These are phyloP conservation scores for Bubo bubo DNA, from an alignment of 2,113 vertebrate genomes.

Conservation along the genomic window DNA sequence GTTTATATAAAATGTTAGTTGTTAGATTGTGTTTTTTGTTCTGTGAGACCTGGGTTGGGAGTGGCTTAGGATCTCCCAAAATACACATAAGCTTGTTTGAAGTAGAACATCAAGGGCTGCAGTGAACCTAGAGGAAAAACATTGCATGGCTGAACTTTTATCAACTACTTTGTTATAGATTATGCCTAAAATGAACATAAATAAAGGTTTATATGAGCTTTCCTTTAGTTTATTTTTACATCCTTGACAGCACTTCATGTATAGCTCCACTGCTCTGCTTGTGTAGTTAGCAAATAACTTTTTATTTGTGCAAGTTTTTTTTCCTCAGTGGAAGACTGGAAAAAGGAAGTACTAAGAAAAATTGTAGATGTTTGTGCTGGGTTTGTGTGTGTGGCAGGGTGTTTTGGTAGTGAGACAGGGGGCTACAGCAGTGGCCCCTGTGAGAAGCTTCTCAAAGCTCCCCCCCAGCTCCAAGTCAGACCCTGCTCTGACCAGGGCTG, in stretches of 20 bases:
- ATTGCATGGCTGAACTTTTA: background rate
- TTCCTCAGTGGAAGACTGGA: background rate
- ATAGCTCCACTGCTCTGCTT: background rate
- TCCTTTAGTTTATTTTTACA: background rate
- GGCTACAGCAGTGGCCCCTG: too few species aligned
- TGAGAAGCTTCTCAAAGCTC: too few species aligned
- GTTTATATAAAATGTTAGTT: background rate
- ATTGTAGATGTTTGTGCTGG: background rate
- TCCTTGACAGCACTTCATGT: background rate
- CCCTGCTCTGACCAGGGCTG: too few species aligned
- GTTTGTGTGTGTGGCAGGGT: too few species aligned
- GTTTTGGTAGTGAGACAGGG: too few species aligned
- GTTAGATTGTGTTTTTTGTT: background rate
- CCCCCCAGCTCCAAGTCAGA: too few species aligned
- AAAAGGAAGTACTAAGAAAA: background rate
- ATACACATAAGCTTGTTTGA: conserved; percentile 42
- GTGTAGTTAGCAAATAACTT: background rate
- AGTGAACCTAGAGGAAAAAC: conserved; percentile 25
- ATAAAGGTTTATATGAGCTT: background rate
- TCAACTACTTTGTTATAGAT: background rate
- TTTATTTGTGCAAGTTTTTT: background rate
- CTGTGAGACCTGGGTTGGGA: background rate
- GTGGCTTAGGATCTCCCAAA: conserved; percentile 37
- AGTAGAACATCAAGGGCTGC: background rate
- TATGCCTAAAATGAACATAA: background rate